Evolutionary conservation across 2,797 vertebrate species (phyloP).

Genomic region (Crocodylus rhombifer): DNA sequence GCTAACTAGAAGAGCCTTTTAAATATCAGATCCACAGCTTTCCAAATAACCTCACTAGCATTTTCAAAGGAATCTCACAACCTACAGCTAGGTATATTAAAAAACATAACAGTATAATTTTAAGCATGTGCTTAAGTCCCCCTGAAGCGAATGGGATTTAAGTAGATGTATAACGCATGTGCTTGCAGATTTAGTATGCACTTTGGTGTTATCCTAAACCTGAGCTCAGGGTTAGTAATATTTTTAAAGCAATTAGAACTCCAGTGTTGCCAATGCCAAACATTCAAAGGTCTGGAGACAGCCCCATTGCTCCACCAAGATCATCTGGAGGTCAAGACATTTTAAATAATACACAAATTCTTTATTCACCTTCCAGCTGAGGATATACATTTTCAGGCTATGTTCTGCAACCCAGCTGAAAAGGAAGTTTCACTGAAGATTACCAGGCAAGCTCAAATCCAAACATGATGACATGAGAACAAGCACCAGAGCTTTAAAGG

Average conservation of each 20-base stretch:
- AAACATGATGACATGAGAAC: background rate
- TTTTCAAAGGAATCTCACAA: background rate
- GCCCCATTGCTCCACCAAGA: background rate
- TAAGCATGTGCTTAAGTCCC: background rate
- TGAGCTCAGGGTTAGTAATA: background rate
- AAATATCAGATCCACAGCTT: background rate
- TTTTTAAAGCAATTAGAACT: background rate
- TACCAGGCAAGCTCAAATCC: no score
- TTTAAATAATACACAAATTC: background rate
- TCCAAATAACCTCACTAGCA: background rate
- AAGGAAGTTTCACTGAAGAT: no score
- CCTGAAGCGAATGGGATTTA: background rate
- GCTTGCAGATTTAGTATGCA: no score
- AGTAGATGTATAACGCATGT: no score
- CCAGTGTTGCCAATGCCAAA: background rate
- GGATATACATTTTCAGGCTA: background rate
- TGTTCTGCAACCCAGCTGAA: background rate
- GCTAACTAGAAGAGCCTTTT: background rate
- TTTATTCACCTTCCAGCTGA: background rate
- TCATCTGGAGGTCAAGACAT: background rate
- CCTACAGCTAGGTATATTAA: no score
- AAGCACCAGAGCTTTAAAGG: background rate
- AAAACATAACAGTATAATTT: no score
- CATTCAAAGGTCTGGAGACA: background rate
- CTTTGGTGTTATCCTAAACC: background rate